Conservation (phyloP, 2,888 invertebrate species). For the Tetropium fuscum region DNA sequence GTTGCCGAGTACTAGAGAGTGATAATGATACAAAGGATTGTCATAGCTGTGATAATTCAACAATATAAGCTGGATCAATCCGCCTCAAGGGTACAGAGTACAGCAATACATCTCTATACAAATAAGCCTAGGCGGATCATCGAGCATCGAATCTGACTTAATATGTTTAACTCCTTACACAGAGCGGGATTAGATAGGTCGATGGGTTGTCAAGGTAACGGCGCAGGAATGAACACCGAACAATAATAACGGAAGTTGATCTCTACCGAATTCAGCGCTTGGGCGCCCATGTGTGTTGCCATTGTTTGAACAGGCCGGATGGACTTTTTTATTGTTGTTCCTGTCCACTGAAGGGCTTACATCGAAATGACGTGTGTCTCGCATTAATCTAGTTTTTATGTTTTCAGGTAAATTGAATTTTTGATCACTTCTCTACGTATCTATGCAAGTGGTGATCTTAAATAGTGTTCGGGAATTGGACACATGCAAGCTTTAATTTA, state of each 20-base stretch:
- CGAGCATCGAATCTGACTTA: slow-evolving; percentile 5
- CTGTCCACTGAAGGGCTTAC: slow-evolving; percentile 31
- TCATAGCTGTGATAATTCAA: neutral
- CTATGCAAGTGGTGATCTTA: neutral
- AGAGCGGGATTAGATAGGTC: slow-evolving; percentile 21
- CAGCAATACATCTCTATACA: neutral
- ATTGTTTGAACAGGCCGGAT: slow-evolving; percentile 53
- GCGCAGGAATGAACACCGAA: slow-evolving; percentile 47
- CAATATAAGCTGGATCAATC: neutral
- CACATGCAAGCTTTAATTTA: no score
- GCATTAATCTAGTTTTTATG: slow-evolving; percentile 24
- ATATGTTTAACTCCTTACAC: slow-evolving; percentile 16
- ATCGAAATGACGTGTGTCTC: slow-evolving; percentile 21
- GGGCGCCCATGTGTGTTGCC: slow-evolving; percentile 51
- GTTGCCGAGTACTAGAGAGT: no score
- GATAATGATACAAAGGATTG: no score
- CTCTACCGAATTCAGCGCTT: slow-evolving; percentile 50
- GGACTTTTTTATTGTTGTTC: slow-evolving; percentile 46
- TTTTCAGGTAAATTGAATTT: slow-evolving; percentile 20
- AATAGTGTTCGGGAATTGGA: slow-evolving; percentile 19
- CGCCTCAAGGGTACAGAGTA: neutral
- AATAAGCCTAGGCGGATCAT: neutral
- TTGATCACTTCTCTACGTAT: slow-evolving; percentile 5
- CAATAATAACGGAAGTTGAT: slow-evolving; percentile 51
- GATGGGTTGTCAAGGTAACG: slow-evolving; percentile 52